These are phyloP conservation scores for Rhynchonycteris naso DNA, from an alignment of 2,797 vertebrate genomes.

Conservation along the genomic window DNA sequence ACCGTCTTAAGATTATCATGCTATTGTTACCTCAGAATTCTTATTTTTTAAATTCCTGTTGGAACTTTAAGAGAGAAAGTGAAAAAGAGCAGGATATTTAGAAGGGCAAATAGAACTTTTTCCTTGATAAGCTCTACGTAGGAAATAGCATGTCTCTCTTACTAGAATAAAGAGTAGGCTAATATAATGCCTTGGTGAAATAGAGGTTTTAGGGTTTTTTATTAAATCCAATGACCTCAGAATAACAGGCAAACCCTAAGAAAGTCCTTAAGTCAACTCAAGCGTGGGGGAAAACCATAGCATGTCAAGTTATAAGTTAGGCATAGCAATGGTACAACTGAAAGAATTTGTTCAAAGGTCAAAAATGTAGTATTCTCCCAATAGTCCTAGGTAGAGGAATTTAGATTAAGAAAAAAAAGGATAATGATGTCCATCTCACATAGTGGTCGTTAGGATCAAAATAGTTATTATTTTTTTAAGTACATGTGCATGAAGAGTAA, in stretches of 20 bases:
- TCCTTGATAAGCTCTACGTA: not conserved
- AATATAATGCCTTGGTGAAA: not conserved
- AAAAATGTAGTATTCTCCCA: not conserved
- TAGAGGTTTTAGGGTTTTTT: not conserved
- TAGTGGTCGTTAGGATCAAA: not conserved
- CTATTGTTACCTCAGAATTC: not conserved
- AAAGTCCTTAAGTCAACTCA: not conserved
- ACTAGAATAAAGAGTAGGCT: not conserved
- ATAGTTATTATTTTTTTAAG: not conserved
- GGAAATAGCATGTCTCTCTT: not conserved
- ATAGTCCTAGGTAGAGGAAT: not conserved
- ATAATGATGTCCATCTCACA: not conserved
- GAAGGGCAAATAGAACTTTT: not conserved
- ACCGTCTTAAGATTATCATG: not conserved
- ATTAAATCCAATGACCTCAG: constrained; percentile 8
- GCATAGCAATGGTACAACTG: not conserved
- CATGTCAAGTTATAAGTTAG: not conserved
- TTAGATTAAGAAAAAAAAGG: not conserved
- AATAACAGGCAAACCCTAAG: constrained; percentile 1
- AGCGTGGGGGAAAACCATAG: not conserved
- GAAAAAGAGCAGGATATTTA: not conserved
- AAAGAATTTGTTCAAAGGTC: not conserved
- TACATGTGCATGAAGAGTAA: not conserved
- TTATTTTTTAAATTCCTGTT: not conserved
- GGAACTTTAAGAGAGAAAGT: not conserved